Base-by-base conservation (phyloP, 2,113 vertebrate genomes). In the Saguinus imperator region DNA sequence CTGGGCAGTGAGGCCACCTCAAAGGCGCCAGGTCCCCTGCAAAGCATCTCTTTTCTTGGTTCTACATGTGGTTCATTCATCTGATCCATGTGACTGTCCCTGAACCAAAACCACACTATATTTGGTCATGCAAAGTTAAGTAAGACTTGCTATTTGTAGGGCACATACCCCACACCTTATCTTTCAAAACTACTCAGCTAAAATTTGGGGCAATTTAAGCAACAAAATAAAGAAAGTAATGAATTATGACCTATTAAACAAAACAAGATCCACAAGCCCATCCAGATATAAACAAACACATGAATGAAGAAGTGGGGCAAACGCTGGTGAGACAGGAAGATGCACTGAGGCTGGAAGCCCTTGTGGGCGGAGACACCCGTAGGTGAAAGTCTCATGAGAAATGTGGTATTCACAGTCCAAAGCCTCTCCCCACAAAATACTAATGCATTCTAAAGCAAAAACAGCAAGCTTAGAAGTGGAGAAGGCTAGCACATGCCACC, bases 1-100 rank as follows among this genome's bases (percentile, higher is more conserved):
- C 3, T 29, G 3, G 2, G 27, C n/a, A 0, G 13, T 9, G 27
- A 16, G 68, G 35, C 11, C 4, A 4, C 11, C 8, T 32, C n/a
- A 27, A 27, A 43, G 5, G 66, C 1, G 7, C 27, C 6, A 29
- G 37, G 21, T 18, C 3, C 50, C 81, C 45, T 50, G 35, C 25
- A 8, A 58, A 27, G 8, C 0, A 0, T 1, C 10, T 11, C 58
- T 17, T 1, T 29, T n/a, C 37, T 11, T 0, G 17, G n/a, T 23
- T 17, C 35, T 80, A 13, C 5, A 7, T 21, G 14, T 8, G 6
- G 23, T 35, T 45, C 16, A 25, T n/a, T 45, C 20, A 25, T 23
- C 37, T 5, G 23, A 17, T 16, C 77, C 61, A 61, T 9, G 5
- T 40, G 32, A 23, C 40, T 21, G 12, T 37, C 75, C 52, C 45